These are phyloP conservation scores for Netelia virgata DNA, from an alignment of 2,888 invertebrate genomes.

Conservation along the genomic window DNA sequence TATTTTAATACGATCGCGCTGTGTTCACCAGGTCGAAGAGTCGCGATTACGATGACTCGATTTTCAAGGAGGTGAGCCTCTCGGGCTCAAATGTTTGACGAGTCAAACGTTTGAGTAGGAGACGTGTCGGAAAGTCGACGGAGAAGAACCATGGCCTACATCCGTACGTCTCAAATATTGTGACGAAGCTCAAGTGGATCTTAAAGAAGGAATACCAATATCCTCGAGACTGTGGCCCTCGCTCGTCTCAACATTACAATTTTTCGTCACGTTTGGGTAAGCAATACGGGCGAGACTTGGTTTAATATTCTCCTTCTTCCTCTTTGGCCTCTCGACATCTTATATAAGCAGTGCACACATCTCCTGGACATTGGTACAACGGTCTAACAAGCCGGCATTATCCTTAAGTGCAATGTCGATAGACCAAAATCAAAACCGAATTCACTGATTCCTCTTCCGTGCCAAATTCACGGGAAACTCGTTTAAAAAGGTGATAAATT, in stretches of 20 bases:
- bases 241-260: not conserved
- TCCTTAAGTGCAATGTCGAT: not conserved
- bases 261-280: not conserved
- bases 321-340: not conserved
- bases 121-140: slow-evolving; percentile 12
- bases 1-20: not conserved
- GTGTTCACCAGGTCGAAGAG: not conserved
- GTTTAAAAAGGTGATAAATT: too few relatives aligned
- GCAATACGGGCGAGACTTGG: not conserved
- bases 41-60: not conserved
- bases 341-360: not conserved
- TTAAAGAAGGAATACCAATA: not conserved
- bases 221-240: not conserved
- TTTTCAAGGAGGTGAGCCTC: not conserved
- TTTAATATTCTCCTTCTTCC: not conserved
- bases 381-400: not conserved
- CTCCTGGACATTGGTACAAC: not conserved
- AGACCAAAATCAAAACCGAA: not conserved
- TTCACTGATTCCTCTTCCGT: not conserved
- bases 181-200: slow-evolving; percentile 25
- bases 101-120: slow-evolving; percentile 39
- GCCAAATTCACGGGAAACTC: not conserved
- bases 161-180: slow-evolving; percentile 68
- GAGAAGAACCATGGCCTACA: slow-evolving; percentile 69
- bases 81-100: slow-evolving; percentile 35